These are phyloP conservation scores for Diuraphis noxia DNA, from an alignment of 1,140 invertebrate genomes.

Conservation along the genomic window DNA sequence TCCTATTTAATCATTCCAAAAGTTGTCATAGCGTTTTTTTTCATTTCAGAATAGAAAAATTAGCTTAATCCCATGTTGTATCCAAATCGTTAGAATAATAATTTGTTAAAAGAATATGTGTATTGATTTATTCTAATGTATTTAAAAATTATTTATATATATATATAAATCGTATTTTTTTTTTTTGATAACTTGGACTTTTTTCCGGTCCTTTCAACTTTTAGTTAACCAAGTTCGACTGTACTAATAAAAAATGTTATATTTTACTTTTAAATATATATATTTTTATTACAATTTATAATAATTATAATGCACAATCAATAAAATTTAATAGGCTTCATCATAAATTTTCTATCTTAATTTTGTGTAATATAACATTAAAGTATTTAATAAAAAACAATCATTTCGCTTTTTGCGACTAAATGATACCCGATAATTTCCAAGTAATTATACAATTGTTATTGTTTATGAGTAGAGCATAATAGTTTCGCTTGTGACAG, in stretches of 20 bases:
- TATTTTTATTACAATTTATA: not conserved
- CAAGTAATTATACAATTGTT: not conserved
- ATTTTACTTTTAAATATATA: not conserved
- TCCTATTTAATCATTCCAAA: not conserved
- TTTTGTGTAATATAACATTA: not conserved
- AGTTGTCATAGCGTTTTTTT: not conserved
- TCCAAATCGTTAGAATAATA: not conserved
- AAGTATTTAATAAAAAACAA: not conserved
- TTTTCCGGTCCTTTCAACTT: too few relatives aligned
- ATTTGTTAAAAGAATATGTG: not conserved
- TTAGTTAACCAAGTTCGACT: too few relatives aligned
- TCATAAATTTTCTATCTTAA: not conserved
- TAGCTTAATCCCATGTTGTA: too few relatives aligned
- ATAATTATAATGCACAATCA: not conserved
- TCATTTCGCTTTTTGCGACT: rapidly evolving
- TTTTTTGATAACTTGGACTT: too few relatives aligned
- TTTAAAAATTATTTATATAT: too few relatives aligned
- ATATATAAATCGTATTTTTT: too few relatives aligned
- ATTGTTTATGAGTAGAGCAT: not conserved
- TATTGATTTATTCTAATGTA: not conserved
- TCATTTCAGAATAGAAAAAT: not conserved
- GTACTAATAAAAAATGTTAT: too few relatives aligned
- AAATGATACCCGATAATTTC: not conserved
- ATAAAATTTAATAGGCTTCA: not conserved
- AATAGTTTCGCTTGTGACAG: not conserved